phyloP scores from a whole-genome alignment of 2,113 vertebrate species.

The Aegithalos caudatus region DNA sequence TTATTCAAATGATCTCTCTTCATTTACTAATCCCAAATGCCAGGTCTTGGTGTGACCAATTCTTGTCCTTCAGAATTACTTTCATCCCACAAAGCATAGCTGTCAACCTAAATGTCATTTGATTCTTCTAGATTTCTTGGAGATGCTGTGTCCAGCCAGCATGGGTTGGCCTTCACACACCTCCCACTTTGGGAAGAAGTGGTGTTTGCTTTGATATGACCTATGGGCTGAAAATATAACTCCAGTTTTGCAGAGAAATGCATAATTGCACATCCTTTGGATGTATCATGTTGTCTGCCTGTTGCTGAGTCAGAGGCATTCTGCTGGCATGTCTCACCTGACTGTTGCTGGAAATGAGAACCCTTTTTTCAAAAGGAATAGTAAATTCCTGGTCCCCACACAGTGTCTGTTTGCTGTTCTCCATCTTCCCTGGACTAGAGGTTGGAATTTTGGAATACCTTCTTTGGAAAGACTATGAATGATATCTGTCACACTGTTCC shows the following conservation, averaged over 20 bases:
- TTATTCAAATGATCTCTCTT: not conserved
- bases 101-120: not conserved
- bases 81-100: not conserved
- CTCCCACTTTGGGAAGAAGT: not conserved
- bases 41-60: not conserved
- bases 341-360: not conserved
- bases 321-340: not conserved
- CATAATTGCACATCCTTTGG: not conserved
- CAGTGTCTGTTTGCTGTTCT: not conserved
- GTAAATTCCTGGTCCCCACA: not conserved
- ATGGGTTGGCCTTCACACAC: not conserved
- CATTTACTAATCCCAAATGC: not conserved
- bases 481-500: not conserved
- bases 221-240: not conserved
- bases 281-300: not conserved
- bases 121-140: not conserved
- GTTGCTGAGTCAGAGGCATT: not conserved
- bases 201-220: not conserved
- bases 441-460: not conserved
- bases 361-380: not conserved
- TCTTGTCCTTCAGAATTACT: not conserved
- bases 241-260: not conserved
- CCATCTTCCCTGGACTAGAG: not conserved
- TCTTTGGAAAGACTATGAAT: not conserved
- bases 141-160: not conserved